These are phyloP conservation scores for Muntiacus muntjak DNA, from an alignment of 2,113 vertebrate genomes.

Conservation along the genomic window DNA sequence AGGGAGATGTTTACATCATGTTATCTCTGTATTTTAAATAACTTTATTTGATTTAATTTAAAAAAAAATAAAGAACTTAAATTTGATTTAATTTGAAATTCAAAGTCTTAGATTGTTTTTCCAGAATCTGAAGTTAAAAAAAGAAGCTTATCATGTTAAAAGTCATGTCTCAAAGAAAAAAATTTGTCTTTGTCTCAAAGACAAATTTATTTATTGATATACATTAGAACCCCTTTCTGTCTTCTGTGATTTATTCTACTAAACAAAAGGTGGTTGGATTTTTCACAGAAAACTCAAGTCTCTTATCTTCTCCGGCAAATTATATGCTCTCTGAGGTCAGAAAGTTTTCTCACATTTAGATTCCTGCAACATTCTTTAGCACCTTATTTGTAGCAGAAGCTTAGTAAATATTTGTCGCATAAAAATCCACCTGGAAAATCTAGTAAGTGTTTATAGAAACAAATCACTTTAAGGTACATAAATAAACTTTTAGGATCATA, in stretches of 20 bases:
- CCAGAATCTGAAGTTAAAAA: neutral
- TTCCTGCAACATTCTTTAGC: neutral
- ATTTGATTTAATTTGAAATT: constrained; percentile 29
- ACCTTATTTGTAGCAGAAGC: neutral
- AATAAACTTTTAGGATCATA: neutral
- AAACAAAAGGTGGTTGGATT: neutral
- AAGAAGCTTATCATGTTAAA: neutral
- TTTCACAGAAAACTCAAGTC: neutral
- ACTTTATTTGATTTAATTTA: neutral
- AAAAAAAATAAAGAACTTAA: neutral
- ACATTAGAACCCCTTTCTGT: neutral
- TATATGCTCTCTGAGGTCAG: neutral
- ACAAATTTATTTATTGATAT: neutral
- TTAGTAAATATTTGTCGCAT: neutral
- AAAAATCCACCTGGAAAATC: neutral
- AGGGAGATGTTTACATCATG: neutral
- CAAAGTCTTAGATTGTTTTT: neutral
- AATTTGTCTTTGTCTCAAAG: neutral
- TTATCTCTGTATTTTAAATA: neutral
- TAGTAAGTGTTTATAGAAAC: neutral
- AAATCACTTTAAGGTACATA: neutral
- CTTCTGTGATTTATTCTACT: neutral
- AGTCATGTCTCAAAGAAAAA: neutral
- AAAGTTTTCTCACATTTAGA: neutral
- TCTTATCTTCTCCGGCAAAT: neutral